These are phyloP conservation scores for Pagetopsis macropterus DNA, from an alignment of 2,797 vertebrate species.

Conservation along the genomic window DNA sequence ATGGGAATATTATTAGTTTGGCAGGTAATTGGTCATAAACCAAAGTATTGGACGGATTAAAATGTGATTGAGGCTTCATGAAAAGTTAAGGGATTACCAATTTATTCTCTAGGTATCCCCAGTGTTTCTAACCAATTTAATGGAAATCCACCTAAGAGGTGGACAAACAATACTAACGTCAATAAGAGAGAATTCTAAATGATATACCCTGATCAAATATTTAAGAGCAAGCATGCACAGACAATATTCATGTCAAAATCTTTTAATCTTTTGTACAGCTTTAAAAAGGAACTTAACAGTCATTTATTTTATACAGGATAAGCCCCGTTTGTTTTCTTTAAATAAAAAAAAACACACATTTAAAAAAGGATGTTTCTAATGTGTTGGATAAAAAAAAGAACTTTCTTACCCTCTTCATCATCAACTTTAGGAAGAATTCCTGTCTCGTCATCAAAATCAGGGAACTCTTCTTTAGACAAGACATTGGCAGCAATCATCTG, in stretches of 20 bases:
- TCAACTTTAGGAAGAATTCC: conserved; percentile 98
- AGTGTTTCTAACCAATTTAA: too few species aligned
- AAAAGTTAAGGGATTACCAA: too few species aligned
- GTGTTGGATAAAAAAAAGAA: background rate
- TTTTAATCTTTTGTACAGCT: background rate
- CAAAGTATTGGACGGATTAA: background rate
- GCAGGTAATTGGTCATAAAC: background rate
- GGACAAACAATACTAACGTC: too few species aligned
- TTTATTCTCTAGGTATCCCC: too few species aligned
- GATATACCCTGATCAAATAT: too few species aligned
- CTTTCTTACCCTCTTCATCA: conserved; percentile 92
- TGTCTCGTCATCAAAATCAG: conserved; percentile 98
- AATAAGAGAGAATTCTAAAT: too few species aligned
- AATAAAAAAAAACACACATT: too few species aligned
- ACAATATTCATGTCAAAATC: too few species aligned
- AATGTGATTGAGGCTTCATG: too few species aligned
- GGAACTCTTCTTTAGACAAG: conserved; percentile 97
- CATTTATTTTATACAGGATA: background rate
- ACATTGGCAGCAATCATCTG: conserved; percentile 99
- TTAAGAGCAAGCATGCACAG: too few species aligned
- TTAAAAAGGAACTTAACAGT: background rate
- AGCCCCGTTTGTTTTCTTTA: background rate
- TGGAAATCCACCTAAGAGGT: too few species aligned
- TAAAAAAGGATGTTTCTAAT: too few species aligned
- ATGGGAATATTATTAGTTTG: background rate